Conservation (phyloP, 2,888 invertebrate species). For the Cotesia congregata region DNA sequence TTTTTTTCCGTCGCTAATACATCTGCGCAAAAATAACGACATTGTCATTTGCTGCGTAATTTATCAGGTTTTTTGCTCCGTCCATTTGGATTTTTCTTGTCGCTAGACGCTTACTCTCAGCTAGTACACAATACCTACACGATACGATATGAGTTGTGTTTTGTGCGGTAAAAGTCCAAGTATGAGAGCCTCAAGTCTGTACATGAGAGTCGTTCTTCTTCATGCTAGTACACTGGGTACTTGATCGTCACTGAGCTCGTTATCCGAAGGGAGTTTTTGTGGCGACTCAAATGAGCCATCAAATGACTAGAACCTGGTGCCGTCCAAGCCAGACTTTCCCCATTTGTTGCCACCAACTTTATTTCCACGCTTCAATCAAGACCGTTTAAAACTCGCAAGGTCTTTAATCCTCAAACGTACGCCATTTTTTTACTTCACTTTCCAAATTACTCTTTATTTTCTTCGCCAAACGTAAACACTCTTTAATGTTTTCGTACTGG, state of each 20-base stretch:
- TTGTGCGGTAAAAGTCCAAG: background rate
- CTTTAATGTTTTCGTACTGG: background rate
- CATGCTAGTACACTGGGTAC: conserved; percentile 34
- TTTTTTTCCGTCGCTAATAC: background rate
- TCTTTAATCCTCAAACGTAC: background rate
- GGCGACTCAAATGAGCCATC: conserved; percentile 44
- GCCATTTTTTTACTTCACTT: conserved; percentile 6
- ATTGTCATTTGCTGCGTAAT: background rate
- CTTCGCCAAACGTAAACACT: background rate
- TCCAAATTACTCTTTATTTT: conserved; percentile 2
- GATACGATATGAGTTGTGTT: conserved; percentile 24
- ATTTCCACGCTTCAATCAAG: conserved; percentile 58
- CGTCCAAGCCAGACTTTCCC: conserved; percentile 40
- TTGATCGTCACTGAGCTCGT: conserved; percentile 43
- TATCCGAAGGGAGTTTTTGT: conserved; percentile 43
- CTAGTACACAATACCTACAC: background rate
- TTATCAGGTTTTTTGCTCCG: background rate
- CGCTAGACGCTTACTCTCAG: conserved; percentile 8
- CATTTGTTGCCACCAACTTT: conserved; percentile 53
- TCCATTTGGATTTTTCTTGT: conserved; percentile 18
- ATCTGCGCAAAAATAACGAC: background rate
- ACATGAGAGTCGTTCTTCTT: conserved; percentile 43
- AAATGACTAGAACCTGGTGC: conserved; percentile 39
- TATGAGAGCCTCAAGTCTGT: conserved; percentile 37
- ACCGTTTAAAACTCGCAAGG: conserved; percentile 38